Evolutionary conservation across 2,888 invertebrate species (phyloP), one percentile per base, ranked within the genome.

Genomic region (Agonopterix arenella): DNA sequence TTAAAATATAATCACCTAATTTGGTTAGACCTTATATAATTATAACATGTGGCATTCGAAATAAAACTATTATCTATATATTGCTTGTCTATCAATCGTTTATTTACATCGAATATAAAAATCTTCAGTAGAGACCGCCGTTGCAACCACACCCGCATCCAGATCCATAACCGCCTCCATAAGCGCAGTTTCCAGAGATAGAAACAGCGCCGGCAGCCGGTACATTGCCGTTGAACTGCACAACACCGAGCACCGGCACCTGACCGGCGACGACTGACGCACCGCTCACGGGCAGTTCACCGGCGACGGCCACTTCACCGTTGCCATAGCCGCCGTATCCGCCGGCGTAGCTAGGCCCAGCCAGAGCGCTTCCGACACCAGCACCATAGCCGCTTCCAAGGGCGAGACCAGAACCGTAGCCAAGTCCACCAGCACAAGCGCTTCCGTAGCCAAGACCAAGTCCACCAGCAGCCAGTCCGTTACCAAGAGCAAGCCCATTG

Each of bases 201-300:
- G 50, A 46, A 41, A 53, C 51, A 18, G 51, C 41, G 38, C 59
- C 54, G 11, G 44, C 28, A 36, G 57, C 53, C 18, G 38, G 49
- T 52, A 45, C 52, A 45, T 43, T 47, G 44, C 52, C 54, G 53
- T 16, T 46, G 54, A 55, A 66, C 64, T 42, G 58, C 1, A 73
- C 70, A 0, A 61, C 55, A 7, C 76, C 73, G 3, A 61, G 51
- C 8, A 73, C 62, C 8, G 73, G 74, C 46, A 73, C 70, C 41
- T 64, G 58, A 44, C 69, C 68, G 13, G 53, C 55, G 41, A 65
- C 55, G 48, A 16, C 63, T 63, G 18, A 55, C 52, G 38, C n/a
- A n/a, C 68, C 68, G 38, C 52, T 52, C 9, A 63, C 64, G 43
- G 59, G 58, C 58, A 68, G 45, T 51, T 69, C 68, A 8, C 74